Evolutionary conservation across 2,888 invertebrate species (phyloP).

Genomic region (Cyaniris semiargus): DNA sequence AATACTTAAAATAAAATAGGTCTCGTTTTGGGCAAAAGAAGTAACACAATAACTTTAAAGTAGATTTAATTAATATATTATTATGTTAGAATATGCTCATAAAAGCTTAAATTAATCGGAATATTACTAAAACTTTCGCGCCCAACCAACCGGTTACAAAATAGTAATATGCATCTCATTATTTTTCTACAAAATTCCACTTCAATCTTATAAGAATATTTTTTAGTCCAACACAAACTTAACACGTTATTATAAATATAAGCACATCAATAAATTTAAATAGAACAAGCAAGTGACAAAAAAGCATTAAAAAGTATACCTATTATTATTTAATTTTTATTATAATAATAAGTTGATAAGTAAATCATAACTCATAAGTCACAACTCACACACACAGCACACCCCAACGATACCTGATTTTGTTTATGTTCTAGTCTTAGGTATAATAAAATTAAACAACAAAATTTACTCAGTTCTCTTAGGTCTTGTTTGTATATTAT

Average conservation of each 20-base stretch:
- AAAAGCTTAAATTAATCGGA: neutral
- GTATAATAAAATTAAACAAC: neutral
- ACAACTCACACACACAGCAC: too few species aligned
- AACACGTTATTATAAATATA: neutral
- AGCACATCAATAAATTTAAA: neutral
- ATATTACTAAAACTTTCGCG: neutral
- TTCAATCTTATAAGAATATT: neutral
- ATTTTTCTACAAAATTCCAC: neutral
- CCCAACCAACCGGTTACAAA: neutral
- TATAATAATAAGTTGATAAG: too few species aligned
- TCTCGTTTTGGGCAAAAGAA: too few species aligned
- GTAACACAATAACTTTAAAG: neutral
- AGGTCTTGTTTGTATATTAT: neutral
- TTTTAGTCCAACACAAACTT: neutral
- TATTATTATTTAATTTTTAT: too few species aligned
- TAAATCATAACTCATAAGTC: too few species aligned
- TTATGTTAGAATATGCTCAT: neutral
- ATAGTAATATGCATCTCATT: neutral
- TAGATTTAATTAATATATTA: neutral
- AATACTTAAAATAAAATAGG: neutral
- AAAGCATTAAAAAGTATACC: too few species aligned
- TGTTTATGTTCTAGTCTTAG: neutral
- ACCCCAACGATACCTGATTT: too few species aligned
- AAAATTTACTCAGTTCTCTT: neutral
- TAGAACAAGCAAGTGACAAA: neutral